These are phyloP conservation scores for Tortricodes alternella DNA, from an alignment of 2,888 invertebrate genomes.

Conservation along the genomic window DNA sequence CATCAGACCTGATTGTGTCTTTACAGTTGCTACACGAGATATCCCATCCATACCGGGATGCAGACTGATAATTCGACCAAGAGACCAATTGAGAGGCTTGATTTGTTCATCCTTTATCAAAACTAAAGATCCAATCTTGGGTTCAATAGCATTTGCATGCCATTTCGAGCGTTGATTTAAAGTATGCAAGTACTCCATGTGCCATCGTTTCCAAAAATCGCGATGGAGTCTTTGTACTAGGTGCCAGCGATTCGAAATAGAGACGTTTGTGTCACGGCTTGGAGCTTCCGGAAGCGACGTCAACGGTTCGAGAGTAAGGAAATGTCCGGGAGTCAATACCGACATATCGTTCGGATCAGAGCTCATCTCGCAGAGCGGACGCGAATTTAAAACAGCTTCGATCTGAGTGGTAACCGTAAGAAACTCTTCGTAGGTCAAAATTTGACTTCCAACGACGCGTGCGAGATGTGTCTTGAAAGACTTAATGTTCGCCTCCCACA, in stretches of 20 bases:
- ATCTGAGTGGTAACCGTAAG: not conserved
- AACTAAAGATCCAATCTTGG: not conserved
- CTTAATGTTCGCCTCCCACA: constrained; percentile 14
- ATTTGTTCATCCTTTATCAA: not conserved
- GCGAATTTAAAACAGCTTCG: constrained; percentile 3
- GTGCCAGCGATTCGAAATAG: not conserved
- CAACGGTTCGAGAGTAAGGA: not conserved
- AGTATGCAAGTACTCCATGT: not conserved
- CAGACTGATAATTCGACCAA: not conserved
- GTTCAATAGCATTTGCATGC: not conserved
- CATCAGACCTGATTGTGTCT: not conserved
- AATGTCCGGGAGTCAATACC: not conserved
- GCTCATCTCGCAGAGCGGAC: not conserved
- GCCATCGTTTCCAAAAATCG: not conserved
- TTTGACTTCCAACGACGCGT: not conserved
- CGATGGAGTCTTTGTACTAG: not conserved
- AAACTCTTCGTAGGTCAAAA: constrained; percentile 1
- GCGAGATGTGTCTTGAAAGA: not conserved
- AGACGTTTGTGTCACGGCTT: not conserved
- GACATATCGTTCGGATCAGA: not conserved
- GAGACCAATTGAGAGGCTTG: not conserved
- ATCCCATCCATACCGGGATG: not conserved
- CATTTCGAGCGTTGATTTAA: not conserved
- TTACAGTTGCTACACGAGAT: not conserved
- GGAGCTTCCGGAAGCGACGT: not conserved